These are phyloP conservation scores for Sminthopsis crassicaudata DNA, from an alignment of 2,113 vertebrate genomes.

Conservation along the genomic window DNA sequence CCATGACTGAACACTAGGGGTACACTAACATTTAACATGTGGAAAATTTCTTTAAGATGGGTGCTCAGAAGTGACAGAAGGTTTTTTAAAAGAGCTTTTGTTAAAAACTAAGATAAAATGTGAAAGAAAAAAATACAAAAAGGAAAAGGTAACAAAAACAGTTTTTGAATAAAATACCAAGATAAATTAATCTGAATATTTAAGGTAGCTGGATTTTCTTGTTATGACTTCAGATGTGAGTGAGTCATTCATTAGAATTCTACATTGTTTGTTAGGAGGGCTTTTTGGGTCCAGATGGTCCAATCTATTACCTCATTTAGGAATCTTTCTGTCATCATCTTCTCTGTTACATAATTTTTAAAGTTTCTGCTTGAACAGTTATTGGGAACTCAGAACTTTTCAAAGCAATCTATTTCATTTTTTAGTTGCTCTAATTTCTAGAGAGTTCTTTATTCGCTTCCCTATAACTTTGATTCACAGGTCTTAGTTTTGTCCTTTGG, in stretches of 20 bases:
- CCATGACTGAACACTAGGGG: not conserved
- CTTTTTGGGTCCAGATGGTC: not conserved
- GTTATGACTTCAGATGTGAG: not conserved
- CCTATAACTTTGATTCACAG: not conserved
- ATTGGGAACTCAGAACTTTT: not conserved
- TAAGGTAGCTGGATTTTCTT: not conserved
- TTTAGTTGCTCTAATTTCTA: not conserved
- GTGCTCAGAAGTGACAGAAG: not conserved
- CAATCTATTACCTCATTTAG: not conserved
- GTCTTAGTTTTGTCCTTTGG: not conserved
- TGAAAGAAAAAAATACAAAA: conserved; percentile 8
- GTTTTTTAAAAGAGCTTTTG: conserved; percentile 31
- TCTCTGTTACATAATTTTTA: not conserved
- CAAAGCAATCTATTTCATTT: not conserved
- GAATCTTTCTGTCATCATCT: not conserved
- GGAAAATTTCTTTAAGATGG: conserved; percentile 26
- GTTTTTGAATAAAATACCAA: not conserved
- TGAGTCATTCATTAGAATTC: not conserved
- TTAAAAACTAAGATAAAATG: conserved; percentile 40
- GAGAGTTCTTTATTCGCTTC: not conserved
- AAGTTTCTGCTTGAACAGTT: not conserved
- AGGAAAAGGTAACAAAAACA: not conserved
- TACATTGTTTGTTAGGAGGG: not conserved
- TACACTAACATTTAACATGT: not conserved
- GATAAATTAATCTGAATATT: not conserved